Conservation (phyloP, 2,113 vertebrate species). For the Casuarius casuarius region DNA sequence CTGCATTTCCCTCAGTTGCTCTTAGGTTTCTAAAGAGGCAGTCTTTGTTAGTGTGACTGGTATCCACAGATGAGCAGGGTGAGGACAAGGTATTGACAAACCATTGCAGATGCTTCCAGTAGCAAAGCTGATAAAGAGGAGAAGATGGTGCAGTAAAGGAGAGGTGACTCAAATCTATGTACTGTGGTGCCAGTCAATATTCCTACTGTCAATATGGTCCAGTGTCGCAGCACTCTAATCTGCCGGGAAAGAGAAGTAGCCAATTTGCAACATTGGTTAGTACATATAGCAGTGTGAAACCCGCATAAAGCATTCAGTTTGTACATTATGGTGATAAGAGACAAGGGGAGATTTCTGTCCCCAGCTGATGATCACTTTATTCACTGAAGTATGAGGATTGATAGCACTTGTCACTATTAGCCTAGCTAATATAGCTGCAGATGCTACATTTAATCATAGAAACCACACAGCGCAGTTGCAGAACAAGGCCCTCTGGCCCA, state of each 20-base stretch:
- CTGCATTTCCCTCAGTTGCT: not conserved
- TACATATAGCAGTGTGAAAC: not conserved
- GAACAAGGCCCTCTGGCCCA: conserved; percentile 33
- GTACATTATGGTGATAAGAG: not conserved
- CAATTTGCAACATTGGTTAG: not conserved
- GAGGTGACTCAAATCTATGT: not conserved
- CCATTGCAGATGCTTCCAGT: not conserved
- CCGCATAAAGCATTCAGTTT: not conserved
- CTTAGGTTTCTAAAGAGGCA: not conserved
- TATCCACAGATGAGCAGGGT: not conserved
- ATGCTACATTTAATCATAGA: conserved; percentile 61
- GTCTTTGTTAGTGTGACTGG: not conserved
- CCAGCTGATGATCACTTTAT: conserved; percentile 36
- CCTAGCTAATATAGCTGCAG: conserved; percentile 45
- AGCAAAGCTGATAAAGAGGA: not conserved
- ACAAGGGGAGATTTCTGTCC: conserved; percentile 26
- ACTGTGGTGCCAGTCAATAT: not conserved
- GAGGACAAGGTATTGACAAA: not conserved
- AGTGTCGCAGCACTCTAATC: not conserved
- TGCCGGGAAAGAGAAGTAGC: not conserved
- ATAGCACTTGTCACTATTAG: conserved; percentile 61
- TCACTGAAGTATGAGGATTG: conserved; percentile 54
- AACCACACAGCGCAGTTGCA: not conserved
- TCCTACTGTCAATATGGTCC: not conserved
- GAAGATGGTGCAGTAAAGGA: not conserved